Evolutionary conservation across 2,888 invertebrate species (phyloP), one percentile per base, ranked within the genome.

Genomic region (Lingula anatina): DNA sequence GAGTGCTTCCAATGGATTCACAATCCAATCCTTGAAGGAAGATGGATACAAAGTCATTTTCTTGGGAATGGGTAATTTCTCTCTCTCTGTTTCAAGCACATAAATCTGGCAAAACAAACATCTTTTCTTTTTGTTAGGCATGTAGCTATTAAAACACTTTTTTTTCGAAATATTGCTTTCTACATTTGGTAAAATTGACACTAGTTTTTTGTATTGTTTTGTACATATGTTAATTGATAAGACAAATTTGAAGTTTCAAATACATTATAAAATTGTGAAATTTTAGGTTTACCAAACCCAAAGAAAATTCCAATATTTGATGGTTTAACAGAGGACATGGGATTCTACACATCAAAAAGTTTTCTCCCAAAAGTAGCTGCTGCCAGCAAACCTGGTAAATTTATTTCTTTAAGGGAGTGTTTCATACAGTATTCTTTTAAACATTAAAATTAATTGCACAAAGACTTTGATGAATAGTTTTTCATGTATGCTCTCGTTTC

Each of bases 321-420:
- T 60, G 83, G 83, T 0, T 80, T 97, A 0, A 85, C 83, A 0
- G 78, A 83, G 47, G 83, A 85, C 7, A 86, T 87, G 83, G 97
- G 97, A 0, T 97, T 95, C 77, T 96, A 84, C 71, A 95, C 96
- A 0, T 96, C 96, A 41, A 99, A 99, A 76, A 85, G 85, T 57
- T 97, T 96, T 70, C 78, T 99, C 46, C 96, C 96, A 0, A 78
- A 83, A 38, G 96, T 97, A 0, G 83, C 96, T 0, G 82, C 82
- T 61, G 90, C 89, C 23, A 94, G 94, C 71, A 99, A 99, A 77
- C 85, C 86, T 65, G 90, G 89, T 83, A 75, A 68, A 66, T 52
- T 39, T 38, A 25, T 24, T 15, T 38, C 36, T 23, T 12, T n/a
- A n/a, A n/a, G n/a, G n/a, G n/a, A n/a, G n/a, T n/a, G n/a, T n/a